Evolutionary conservation across 2,113 vertebrate genomes (phyloP).

Genomic region (Toxostoma redivivum): DNA sequence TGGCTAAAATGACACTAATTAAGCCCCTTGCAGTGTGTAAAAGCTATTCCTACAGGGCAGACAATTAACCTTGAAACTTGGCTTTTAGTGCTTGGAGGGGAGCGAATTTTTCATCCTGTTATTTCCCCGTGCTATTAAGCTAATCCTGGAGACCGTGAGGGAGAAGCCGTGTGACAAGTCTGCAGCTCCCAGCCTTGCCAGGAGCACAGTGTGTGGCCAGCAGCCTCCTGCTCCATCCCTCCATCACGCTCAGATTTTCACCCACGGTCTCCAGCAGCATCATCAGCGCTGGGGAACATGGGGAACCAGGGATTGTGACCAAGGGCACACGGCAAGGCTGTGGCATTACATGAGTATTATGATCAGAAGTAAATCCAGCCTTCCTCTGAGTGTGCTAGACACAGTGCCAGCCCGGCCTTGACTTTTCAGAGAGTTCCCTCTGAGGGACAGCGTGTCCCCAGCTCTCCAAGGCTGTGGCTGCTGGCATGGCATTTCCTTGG

Average conservation of each 20-base stretch:
- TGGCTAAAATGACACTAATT: slow-evolving; percentile 60
- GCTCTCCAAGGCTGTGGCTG: neutral
- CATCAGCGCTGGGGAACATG: rapidly evolving
- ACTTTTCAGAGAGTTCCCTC: neutral
- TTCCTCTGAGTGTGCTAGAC: neutral
- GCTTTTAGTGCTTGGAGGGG: slow-evolving; percentile 56
- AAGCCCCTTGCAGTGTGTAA: slow-evolving; percentile 27
- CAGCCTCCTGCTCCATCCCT: neutral
- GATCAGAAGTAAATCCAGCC: neutral
- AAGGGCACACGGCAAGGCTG: neutral
- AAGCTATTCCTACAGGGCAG: slow-evolving; percentile 47
- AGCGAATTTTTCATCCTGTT: slow-evolving; percentile 46
- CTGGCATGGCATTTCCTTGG: neutral
- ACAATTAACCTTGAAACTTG: slow-evolving; percentile 59
- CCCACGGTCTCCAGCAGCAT: neutral
- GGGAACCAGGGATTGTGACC: neutral
- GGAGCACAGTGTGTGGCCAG: neutral
- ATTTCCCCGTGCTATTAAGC: slow-evolving; percentile 27
- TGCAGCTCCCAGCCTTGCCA: slow-evolving; percentile 17
- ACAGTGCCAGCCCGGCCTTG: neutral
- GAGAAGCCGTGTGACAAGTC: neutral
- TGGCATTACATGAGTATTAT: neutral
- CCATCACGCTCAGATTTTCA: neutral
- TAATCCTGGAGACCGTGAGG: slow-evolving; percentile 13
- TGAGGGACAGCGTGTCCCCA: rapidly evolving